Conservation (phyloP, 2,888 invertebrate species). For the Yponomeuta sedellus region DNA sequence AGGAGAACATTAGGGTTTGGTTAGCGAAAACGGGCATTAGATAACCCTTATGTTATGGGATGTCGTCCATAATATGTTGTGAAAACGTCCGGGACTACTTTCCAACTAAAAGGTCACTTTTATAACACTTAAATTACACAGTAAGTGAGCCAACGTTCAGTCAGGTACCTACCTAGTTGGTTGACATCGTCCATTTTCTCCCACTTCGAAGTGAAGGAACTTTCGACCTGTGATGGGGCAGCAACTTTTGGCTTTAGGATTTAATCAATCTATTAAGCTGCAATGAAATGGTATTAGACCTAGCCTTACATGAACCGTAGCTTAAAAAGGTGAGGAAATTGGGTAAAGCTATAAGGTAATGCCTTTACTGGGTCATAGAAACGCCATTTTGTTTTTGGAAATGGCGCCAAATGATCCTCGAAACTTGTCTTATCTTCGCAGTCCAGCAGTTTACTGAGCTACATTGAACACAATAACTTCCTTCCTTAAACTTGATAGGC, state of each 20-base stretch:
- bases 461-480: background rate
- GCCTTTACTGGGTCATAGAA: background rate
- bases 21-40: no score
- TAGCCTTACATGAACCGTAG: slow-evolving; percentile 36
- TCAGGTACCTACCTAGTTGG: slow-evolving; percentile 85
- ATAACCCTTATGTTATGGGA: no score
- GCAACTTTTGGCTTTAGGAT: slow-evolving; percentile 60
- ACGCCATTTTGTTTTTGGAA: background rate
- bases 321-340: slow-evolving; percentile 21
- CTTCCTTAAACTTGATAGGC: no score
- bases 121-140: background rate
- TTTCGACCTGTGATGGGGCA: slow-evolving; percentile 67
- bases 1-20: no score
- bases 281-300: slow-evolving; percentile 63
- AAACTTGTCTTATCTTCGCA: background rate
- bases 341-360: background rate
- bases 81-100: no score
- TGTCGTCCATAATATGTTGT: no score
- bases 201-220: slow-evolving; percentile 83
- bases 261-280: slow-evolving; percentile 42
- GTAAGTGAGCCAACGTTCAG: background rate
- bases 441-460: background rate
- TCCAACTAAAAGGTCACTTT: no score
- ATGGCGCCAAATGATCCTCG: background rate
- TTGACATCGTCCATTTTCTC: slow-evolving; percentile 89